Evolutionary conservation across 1,140 invertebrate species (phyloP).

Genomic region (Lucilia sericata): DNA sequence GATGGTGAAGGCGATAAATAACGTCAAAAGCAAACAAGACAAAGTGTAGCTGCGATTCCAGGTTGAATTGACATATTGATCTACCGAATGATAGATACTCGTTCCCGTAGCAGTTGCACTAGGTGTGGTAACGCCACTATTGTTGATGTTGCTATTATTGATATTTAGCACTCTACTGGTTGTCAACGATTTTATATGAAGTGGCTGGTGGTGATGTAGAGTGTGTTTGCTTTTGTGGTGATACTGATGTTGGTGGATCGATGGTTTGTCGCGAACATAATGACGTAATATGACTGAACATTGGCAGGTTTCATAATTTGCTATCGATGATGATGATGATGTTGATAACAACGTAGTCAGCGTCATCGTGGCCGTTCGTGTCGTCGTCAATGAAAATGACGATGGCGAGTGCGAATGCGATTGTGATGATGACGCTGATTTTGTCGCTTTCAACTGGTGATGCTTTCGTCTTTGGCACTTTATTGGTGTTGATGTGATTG

Average conservation of each 20-base stretch:
- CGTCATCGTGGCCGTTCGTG: conserved; percentile 13
- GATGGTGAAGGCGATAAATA: conserved; percentile 65
- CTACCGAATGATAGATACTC: not conserved
- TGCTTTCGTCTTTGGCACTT: conserved; percentile 51
- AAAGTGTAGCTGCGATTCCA: conserved; percentile 25
- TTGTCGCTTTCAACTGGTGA: conserved; percentile 48
- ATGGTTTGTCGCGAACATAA: not conserved
- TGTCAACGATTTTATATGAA: not conserved
- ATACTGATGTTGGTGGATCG: not conserved
- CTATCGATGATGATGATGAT: conserved; percentile 37
- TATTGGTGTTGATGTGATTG: conserved; percentile 45
- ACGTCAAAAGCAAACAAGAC: conserved; percentile 56
- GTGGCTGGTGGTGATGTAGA: conserved; percentile 5
- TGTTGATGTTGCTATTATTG: not conserved
- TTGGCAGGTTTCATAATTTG: conserved; percentile 34
- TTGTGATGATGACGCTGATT: conserved; percentile 11
- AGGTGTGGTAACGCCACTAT: not conserved
- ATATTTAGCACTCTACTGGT: no score
- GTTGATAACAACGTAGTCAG: conserved; percentile 41
- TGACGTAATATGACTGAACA: conserved; percentile 5
- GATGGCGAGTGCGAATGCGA: not conserved
- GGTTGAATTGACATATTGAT: conserved; percentile 20
- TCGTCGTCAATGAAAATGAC: conserved; percentile 5
- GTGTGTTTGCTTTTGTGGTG: not conserved
- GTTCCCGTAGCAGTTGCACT: not conserved